phyloP scores from a whole-genome alignment of 2,113 vertebrate genomes.

The Gavialis gangeticus region DNA sequence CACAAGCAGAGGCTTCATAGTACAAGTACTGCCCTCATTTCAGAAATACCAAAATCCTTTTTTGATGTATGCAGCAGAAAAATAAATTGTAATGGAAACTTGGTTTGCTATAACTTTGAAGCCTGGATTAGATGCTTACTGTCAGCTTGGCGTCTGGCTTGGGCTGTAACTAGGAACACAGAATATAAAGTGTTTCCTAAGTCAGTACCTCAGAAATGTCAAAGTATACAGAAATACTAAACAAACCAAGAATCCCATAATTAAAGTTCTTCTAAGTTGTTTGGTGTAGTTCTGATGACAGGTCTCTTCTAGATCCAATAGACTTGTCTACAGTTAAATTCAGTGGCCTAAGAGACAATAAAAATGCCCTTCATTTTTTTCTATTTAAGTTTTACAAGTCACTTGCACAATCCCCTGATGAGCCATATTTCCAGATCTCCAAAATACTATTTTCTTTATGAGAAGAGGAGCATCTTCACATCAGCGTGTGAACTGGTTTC shows the following conservation, averaged over 20 bases:
- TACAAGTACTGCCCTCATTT: constrained; percentile 7
- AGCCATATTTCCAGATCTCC: not conserved
- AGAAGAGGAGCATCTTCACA: not conserved
- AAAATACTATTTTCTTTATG: not conserved
- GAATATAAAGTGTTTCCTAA: not conserved
- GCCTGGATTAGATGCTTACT: rapidly evolving
- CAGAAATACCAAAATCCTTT: constrained; percentile 1
- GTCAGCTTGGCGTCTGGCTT: not conserved
- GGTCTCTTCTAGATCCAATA: not conserved
- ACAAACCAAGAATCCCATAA: not conserved
- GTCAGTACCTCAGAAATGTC: not conserved
- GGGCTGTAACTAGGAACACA: not conserved
- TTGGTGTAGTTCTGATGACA: not conserved
- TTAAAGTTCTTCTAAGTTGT: not conserved
- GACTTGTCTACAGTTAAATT: not conserved
- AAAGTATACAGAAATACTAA: not conserved
- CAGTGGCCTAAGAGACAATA: not conserved
- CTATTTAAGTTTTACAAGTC: not conserved
- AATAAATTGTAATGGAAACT: constrained; percentile 3
- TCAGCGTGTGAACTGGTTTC: not conserved
- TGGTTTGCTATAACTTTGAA: not conserved
- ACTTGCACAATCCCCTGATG: not conserved
- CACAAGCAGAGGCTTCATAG: not conserved
- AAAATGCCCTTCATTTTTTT: not conserved
- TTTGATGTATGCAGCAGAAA: not conserved